Conservation (phyloP, 2,113 vertebrate species). For the Protobothrops mucrosquamatus region DNA sequence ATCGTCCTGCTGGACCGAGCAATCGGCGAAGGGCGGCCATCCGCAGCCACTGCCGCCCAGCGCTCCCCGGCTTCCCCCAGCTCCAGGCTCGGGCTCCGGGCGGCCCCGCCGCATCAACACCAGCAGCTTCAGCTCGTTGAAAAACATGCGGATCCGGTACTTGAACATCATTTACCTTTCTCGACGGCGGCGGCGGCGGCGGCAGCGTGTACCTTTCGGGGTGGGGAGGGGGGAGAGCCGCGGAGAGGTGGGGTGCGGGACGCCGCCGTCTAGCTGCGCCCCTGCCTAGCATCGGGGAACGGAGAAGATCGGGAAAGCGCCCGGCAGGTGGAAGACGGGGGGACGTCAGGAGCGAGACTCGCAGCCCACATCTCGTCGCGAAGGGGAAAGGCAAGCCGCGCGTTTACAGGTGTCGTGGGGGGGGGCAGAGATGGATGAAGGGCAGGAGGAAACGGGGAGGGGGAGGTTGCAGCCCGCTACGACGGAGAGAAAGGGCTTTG, state of each 20-base stretch:
- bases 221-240: background rate
- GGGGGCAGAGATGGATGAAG: background rate
- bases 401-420: slow-evolving; percentile 9
- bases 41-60: slow-evolving; percentile 76
- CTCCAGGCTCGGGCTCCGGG: slow-evolving; percentile 78
- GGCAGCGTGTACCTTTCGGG: background rate
- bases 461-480: background rate
- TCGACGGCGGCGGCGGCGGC: slow-evolving; percentile 25
- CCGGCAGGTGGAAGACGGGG: background rate
- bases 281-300: background rate
- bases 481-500: background rate
- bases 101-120: slow-evolving; percentile 89
- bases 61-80: slow-evolving; percentile 64
- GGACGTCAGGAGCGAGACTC: background rate
- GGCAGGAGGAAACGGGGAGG: background rate
- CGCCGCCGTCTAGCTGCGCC: slow-evolving; percentile 15
- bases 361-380: background rate
- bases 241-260: background rate
- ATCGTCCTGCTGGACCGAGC: slow-evolving; percentile 82
- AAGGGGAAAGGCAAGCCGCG: background rate
- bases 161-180: slow-evolving; percentile 84
- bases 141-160: slow-evolving; percentile 96
- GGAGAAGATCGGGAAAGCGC: background rate
- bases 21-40: slow-evolving; percentile 81
- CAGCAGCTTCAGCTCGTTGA: slow-evolving; percentile 94